These are phyloP conservation scores for Mesaphorura yosii DNA, from an alignment of 1,140 invertebrate species.

Conservation along the genomic window DNA sequence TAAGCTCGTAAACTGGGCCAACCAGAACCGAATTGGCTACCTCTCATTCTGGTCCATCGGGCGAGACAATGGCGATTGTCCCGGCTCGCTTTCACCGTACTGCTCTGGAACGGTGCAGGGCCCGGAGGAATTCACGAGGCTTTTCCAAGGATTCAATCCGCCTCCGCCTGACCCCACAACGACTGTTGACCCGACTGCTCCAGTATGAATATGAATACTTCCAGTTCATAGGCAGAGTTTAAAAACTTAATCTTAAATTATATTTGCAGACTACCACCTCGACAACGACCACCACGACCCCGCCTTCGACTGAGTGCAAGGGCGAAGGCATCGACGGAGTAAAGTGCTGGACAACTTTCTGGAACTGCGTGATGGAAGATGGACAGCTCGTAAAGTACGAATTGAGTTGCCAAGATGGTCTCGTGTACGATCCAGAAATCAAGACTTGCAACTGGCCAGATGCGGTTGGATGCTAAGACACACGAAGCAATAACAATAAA, in stretches of 20 bases:
- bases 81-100: slow-evolving; percentile 9
- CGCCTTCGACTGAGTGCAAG: not conserved
- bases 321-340: not conserved
- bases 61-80: slow-evolving; percentile 27
- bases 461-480: no score
- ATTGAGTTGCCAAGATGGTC: no score
- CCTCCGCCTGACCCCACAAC: no score
- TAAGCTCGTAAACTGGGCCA: slow-evolving; percentile 27
- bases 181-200: not conserved
- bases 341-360: not conserved
- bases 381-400: no score
- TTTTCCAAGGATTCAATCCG: slow-evolving; percentile 15
- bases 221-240: not conserved
- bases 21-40: slow-evolving; percentile 15
- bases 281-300: not conserved
- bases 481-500: no score
- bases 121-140: slow-evolving; percentile 8
- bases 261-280: no score
- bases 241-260: no score
- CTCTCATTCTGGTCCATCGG: slow-evolving; percentile 28
- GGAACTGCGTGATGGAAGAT: not conserved
- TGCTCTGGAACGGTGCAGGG: slow-evolving; percentile 13
- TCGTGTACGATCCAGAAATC: no score
- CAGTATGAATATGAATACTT: not conserved
- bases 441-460: no score